Evolutionary conservation across 2,797 vertebrate species (phyloP).

Genomic region (Alca torda): DNA sequence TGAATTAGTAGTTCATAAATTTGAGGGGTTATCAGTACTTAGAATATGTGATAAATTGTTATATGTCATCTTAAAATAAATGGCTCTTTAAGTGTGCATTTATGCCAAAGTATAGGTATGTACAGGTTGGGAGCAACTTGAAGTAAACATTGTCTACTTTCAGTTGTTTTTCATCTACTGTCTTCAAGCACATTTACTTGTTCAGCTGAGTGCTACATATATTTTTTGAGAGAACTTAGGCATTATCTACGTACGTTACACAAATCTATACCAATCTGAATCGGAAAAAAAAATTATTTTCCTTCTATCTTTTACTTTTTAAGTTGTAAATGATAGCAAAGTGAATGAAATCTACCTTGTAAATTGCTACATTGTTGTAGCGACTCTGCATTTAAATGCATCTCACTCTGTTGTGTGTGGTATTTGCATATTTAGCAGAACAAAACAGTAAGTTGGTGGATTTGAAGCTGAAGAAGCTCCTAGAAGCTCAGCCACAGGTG

Average conservation of each 20-base stretch:
- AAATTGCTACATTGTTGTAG: slow-evolving; percentile 58
- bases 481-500: slow-evolving; percentile 87
- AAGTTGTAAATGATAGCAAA: slow-evolving; percentile 32
- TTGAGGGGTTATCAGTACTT: not conserved
- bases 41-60: slow-evolving; percentile 8
- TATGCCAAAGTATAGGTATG: not conserved
- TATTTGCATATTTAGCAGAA: slow-evolving; percentile 82
- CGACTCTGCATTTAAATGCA: slow-evolving; percentile 51
- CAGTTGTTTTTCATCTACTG: not conserved
- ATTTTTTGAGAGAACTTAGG: not conserved
- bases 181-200: not conserved
- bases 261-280: not conserved
- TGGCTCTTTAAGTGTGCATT: not conserved
- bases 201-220: not conserved
- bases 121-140: not conserved
- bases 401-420: slow-evolving; percentile 65
- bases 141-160: not conserved
- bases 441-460: slow-evolving; percentile 89
- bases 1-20: slow-evolving; percentile 1
- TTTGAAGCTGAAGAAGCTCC: slow-evolving; percentile 90
- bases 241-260: not conserved
- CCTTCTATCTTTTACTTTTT: not conserved
- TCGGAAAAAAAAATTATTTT: not conserved
- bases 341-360: slow-evolving; percentile 47
- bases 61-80: not conserved